Evolutionary conservation across 2,797 vertebrate genomes (phyloP).

Genomic region (Cyclura pinguis): DNA sequence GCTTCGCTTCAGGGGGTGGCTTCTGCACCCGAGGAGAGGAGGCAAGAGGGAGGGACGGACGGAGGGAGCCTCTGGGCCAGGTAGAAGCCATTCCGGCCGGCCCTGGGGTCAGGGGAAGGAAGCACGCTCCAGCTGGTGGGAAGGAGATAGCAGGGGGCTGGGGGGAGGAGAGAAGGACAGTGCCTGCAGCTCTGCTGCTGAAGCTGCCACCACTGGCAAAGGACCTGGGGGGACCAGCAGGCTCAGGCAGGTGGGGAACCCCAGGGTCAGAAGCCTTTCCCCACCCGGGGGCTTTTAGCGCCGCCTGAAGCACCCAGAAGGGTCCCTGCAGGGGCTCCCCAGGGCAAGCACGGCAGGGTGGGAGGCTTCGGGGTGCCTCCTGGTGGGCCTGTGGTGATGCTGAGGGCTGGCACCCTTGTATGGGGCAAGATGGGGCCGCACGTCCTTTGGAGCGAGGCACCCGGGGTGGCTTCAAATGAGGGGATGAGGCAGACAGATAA

Average conservation of each 20-base stretch:
- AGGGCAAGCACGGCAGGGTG: neutral
- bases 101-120: neutral
- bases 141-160: neutral
- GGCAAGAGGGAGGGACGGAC: too few relatives aligned
- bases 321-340: too few relatives aligned
- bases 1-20: neutral
- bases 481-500: too few relatives aligned
- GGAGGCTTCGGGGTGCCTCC: neutral
- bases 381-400: neutral
- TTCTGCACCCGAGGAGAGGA: too few relatives aligned
- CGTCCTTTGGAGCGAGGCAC: neutral
- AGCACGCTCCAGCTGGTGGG: neutral
- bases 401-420: neutral
- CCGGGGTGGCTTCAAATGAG: too few relatives aligned
- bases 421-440: neutral
- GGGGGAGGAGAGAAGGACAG: neutral
- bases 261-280: neutral
- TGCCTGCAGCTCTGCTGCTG: too few relatives aligned
- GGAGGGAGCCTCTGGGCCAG: neutral
- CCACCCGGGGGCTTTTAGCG: neutral
- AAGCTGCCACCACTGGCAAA: neutral
- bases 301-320: too few relatives aligned
- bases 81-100: neutral
- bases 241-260: too few relatives aligned
- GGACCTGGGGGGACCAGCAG: neutral